phyloP scores from a whole-genome alignment of 2,888 invertebrate species.

The Philereme vetulata region DNA sequence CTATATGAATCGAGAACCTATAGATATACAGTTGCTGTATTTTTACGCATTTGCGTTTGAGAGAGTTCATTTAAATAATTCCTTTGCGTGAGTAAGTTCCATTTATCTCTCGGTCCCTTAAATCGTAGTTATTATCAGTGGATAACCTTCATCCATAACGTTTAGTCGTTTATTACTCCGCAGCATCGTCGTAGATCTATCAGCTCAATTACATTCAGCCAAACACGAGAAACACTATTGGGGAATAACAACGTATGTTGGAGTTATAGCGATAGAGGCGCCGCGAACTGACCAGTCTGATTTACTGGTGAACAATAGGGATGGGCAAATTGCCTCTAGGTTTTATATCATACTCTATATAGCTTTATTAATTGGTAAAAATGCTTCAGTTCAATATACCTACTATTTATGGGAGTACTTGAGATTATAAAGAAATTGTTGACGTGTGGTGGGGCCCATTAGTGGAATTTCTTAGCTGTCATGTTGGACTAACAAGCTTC shows the following conservation, averaged over 20 bases:
- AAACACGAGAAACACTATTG: conserved; percentile 5
- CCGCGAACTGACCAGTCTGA: conserved; percentile 44
- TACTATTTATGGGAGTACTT: no score
- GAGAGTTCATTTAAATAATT: no score
- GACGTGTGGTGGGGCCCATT: no score
- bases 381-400: no score
- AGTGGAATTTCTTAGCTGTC: no score
- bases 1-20: no score
- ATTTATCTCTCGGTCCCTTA: neutral
- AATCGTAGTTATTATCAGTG: neutral
- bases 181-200: conserved; percentile 8
- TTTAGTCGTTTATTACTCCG: conserved; percentile 1
- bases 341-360: no score
- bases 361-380: no score
- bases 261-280: conserved; percentile 40
- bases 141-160: conserved; percentile 5
- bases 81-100: neutral
- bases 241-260: conserved; percentile 8
- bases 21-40: no score
- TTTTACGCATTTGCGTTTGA: no score
- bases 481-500: no score
- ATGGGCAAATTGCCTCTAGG: neutral
- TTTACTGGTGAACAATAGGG: conserved; percentile 32
- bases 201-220: conserved; percentile 11
- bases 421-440: no score